phyloP scores from a whole-genome alignment of 2,888 invertebrate species.

The Xanthorhoe spadicearia region DNA sequence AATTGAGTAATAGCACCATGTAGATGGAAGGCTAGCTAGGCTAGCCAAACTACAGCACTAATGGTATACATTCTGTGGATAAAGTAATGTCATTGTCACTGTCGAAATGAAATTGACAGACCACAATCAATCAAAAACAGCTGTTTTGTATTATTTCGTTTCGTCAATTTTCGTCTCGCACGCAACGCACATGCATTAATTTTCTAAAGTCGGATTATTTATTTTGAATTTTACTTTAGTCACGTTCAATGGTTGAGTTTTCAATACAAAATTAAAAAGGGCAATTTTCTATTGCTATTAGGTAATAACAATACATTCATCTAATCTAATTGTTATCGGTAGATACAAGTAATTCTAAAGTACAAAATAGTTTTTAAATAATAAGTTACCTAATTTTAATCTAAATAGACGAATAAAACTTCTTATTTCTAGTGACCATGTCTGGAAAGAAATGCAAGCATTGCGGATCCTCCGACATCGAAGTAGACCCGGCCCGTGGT shows the following conservation, averaged over 20 bases:
- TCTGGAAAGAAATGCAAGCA: slow-evolving; percentile 92
- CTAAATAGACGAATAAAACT: too few relatives aligned
- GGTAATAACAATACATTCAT: background rate
- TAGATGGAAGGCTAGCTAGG: too few relatives aligned
- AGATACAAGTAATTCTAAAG: too few relatives aligned
- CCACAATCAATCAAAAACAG: background rate
- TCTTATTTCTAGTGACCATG: slow-evolving; percentile 50
- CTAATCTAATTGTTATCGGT: too few relatives aligned
- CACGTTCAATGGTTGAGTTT: background rate
- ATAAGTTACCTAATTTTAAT: too few relatives aligned
- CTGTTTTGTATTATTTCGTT: background rate
- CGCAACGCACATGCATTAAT: background rate
- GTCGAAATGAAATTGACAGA: background rate
- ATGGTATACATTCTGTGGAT: background rate
- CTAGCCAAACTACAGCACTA: too few relatives aligned
- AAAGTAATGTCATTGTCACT: background rate
- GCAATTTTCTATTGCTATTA: background rate
- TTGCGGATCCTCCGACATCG: slow-evolving; percentile 95
- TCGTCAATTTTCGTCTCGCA: too few relatives aligned
- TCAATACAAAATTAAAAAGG: background rate
- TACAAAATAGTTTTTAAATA: too few relatives aligned
- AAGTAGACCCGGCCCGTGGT: slow-evolving; percentile 96
- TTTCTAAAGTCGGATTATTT: background rate
- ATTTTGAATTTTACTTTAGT: background rate
- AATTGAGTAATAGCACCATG: too few relatives aligned